Percentiles rank a stretch among this genome's conserved stretches.
phyloP scores from a whole-genome alignment of 2,888 invertebrate genomes.

The Orchesella flavescens region DNA sequence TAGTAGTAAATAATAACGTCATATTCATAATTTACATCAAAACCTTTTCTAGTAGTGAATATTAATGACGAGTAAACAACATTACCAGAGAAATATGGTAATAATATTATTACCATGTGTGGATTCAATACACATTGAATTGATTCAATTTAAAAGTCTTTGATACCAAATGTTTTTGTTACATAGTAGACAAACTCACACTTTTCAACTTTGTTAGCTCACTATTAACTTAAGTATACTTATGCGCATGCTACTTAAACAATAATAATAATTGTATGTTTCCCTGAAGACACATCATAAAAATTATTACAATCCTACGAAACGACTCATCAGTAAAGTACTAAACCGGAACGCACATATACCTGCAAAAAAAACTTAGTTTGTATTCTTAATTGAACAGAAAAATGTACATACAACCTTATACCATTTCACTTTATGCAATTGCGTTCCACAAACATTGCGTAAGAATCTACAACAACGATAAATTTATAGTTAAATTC shows the following conservation, averaged over 20 bases:
- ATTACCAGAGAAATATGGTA: no score
- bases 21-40: no score
- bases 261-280: slow-evolving; percentile 1
- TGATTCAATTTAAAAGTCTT: background rate
- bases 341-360: slow-evolving; percentile 39
- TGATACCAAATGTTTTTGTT: no score
- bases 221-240: background rate
- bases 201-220: no score
- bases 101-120: no score
- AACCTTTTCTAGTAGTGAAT: no score
- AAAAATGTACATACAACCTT: slow-evolving; percentile 3
- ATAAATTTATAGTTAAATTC: no score
- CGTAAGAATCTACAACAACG: background rate
- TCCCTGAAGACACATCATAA: slow-evolving; percentile 30
- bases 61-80: no score
- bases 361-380: slow-evolving; percentile 19
- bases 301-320: slow-evolving; percentile 21
- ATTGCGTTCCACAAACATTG: background rate
- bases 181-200: no score
- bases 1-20: no score
- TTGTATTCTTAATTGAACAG: slow-evolving; percentile 3
- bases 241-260: background rate
- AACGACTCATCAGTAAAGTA: slow-evolving; percentile 20
- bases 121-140: background rate
- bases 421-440: slow-evolving; percentile 13